Percentiles rank a stretch among this genome's conserved stretches.
Evolutionary conservation across 2,797 vertebrate genomes (phyloP).

Genomic region (Galagoides demidoff): DNA sequence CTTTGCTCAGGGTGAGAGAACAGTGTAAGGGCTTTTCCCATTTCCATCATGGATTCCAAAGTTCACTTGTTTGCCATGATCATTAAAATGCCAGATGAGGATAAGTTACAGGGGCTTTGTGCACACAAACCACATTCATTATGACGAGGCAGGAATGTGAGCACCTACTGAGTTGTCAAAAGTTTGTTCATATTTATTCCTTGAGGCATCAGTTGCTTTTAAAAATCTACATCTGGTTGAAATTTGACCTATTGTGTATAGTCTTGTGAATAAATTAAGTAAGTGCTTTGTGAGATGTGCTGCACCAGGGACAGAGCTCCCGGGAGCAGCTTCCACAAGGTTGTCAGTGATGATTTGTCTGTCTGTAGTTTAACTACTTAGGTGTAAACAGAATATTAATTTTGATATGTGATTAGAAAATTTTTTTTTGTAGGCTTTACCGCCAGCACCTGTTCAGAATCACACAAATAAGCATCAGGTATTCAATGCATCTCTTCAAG

Average conservation of each 20-base stretch:
- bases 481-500: constrained; percentile 95
- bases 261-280: background rate
- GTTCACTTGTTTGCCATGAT: background rate
- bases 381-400: constrained; percentile 81
- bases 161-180: background rate
- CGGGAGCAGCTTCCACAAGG: background rate
- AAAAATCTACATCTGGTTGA: background rate
- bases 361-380: constrained; percentile 64
- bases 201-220: background rate
- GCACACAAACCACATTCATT: accelerated
- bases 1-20: background rate
- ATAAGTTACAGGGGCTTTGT: background rate
- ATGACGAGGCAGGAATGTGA: background rate
- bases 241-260: no score
- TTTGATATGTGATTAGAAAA: constrained; percentile 79
- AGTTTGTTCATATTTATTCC: background rate
- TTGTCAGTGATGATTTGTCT: constrained; percentile 51
- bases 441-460: constrained; percentile 93
- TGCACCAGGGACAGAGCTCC: background rate
- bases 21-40: background rate
- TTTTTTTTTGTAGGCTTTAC: constrained; percentile 91
- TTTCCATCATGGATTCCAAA: background rate
- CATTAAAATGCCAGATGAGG: background rate
- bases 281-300: background rate
- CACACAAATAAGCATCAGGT: constrained; percentile 95